These are phyloP conservation scores for Trinectes maculatus DNA, from an alignment of 2,113 vertebrate species.

Conservation along the genomic window DNA sequence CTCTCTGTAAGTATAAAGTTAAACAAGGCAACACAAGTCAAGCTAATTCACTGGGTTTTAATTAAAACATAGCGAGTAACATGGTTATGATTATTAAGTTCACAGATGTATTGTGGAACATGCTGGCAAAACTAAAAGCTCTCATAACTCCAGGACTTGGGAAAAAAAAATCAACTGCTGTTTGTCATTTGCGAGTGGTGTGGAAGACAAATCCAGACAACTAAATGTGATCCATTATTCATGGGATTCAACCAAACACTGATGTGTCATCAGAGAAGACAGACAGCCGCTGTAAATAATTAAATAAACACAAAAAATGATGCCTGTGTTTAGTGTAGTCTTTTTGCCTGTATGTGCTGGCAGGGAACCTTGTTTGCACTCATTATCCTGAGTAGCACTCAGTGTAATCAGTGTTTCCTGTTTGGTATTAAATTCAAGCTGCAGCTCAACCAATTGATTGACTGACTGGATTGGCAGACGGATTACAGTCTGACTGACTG, in stretches of 20 bases:
- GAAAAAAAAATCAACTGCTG: not conserved
- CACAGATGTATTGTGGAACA: not conserved
- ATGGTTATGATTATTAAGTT: not conserved
- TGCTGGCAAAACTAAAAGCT: not conserved
- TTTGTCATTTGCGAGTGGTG: slow-evolving; percentile 1
- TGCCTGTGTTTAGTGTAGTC: slow-evolving; percentile 11
- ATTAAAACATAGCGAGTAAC: not conserved
- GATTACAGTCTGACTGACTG: slow-evolving; percentile 58
- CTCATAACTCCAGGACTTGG: not conserved
- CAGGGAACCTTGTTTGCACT: slow-evolving; percentile 51
- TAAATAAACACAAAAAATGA: slow-evolving; percentile 36
- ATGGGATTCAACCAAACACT: slow-evolving; percentile 29
- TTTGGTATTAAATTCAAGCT: slow-evolving; percentile 66
- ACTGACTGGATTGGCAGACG: slow-evolving; percentile 66
- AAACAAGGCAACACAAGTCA: not conserved
- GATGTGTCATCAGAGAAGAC: slow-evolving; percentile 53
- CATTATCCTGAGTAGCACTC: slow-evolving; percentile 77
- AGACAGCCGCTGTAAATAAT: slow-evolving; percentile 48
- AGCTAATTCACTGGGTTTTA: not conserved
- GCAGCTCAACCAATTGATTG: slow-evolving; percentile 64
- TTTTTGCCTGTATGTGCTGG: slow-evolving; percentile 22
- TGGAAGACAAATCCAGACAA: slow-evolving; percentile 39
- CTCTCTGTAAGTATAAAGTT: not conserved
- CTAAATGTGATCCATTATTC: slow-evolving; percentile 52
- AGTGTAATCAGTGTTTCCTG: slow-evolving; percentile 64